Evolutionary conservation across 2,113 vertebrate species (phyloP), one percentile per base, ranked within the genome.

Genomic region (Lichenostomus cassidix): DNA sequence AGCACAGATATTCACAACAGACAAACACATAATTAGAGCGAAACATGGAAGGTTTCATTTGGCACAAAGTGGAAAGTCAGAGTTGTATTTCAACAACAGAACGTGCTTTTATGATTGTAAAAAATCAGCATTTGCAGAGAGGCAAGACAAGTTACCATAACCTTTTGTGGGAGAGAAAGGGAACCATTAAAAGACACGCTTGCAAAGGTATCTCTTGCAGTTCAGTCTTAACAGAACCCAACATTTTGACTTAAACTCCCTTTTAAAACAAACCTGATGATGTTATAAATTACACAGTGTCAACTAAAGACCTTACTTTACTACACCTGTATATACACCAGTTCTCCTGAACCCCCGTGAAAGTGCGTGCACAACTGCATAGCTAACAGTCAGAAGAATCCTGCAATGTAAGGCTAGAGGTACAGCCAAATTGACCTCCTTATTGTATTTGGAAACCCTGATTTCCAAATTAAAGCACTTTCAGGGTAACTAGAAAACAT

Each of bases 391-490:
- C 77, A 84, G 65, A 87, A 87, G 63, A 86, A 89, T 56, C 71
- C 56, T 50, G 20, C 88, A 75, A 59, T 8, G 6, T 31, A 74
- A 74, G 68, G 85, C 92, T 90, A 60, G 29, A 87, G 37, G 58
- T 62, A 89, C 56, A 94, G 73, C 73, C 86, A 83, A 77, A 70
- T 5, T 13, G 50, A 90, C 70, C 42, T 33, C 75, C 59, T 62
- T 63, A 67, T 37, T 80, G 22, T 77, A 77, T 52, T 29, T 74
- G 75, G 82, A 93, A 90, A 88, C 35, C 60, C 0, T 16, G 4
- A 81, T 37, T 89, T 81, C 76, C 91, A 87, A 81, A 78, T 60
- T 77, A 89, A 94, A 90, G 87, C 71, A 75, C 85, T 91, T 90
- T 19, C n/a, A 64, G n/a, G 49, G 37, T 71, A 88, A 88, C 31